A percentile compares a stretch with the other conserved stretches of the same genome.
Evolutionary conservation across 2,113 vertebrate genomes (phyloP).

Genomic region (Ascaphus truei): DNA sequence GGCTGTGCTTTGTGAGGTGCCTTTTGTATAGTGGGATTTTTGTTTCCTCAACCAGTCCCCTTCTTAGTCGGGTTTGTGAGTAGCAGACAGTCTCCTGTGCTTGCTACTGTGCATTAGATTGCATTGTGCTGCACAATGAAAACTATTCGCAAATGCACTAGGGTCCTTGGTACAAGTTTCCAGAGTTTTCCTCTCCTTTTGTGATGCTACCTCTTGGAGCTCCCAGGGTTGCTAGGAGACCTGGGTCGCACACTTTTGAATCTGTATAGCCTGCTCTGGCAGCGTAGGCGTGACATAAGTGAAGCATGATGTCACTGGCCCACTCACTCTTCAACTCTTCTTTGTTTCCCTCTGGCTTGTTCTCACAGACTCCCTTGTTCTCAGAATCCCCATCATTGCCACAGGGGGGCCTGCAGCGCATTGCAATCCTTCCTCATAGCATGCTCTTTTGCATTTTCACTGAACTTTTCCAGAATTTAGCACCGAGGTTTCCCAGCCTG

Average conservation of each 20-base stretch:
- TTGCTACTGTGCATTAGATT: too few species aligned
- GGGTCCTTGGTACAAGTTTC: background rate
- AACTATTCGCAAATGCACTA: too few species aligned
- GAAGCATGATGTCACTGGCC: constrained; percentile 53
- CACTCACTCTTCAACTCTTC: constrained; percentile 27
- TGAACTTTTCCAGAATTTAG: background rate
- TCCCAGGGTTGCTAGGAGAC: constrained; percentile 56
- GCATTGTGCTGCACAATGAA: too few species aligned
- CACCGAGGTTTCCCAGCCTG: too few species aligned
- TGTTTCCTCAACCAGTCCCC: too few species aligned
- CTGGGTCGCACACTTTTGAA: constrained; percentile 31
- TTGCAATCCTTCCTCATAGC: constrained; percentile 42
- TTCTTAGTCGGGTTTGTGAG: too few species aligned
- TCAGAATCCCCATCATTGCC: constrained; percentile 1
- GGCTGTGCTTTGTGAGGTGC: too few species aligned
- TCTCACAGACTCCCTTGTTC: constrained; percentile 25
- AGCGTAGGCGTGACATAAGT: constrained; percentile 59
- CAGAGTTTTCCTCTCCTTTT: background rate
- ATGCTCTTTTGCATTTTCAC: background rate
- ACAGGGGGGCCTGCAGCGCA: background rate
- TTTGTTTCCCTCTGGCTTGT: constrained; percentile 38
- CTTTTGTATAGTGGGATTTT: too few species aligned
- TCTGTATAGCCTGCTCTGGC: constrained; percentile 1
- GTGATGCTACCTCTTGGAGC: background rate
- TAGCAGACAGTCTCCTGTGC: too few species aligned